Evolutionary conservation across 2,888 invertebrate species (phyloP).

Genomic region (Cryptocephalus primarius): DNA sequence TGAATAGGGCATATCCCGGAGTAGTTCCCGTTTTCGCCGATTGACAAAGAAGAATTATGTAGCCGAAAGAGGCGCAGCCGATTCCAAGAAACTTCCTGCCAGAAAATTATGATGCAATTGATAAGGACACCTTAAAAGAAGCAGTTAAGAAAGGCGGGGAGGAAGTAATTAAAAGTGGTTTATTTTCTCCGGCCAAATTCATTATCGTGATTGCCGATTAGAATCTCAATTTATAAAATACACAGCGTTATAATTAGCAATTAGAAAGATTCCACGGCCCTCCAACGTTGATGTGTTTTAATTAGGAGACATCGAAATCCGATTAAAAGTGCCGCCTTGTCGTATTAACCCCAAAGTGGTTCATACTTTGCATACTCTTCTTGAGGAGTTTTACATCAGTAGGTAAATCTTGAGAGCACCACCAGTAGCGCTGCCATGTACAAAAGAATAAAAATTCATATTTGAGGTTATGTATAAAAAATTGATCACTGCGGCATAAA

Average conservation of each 20-base stretch:
- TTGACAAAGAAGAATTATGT: too few relatives aligned
- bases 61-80: too few relatives aligned
- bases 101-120: constrained; percentile 13
- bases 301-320: constrained; percentile 37
- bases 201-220: constrained; percentile 40
- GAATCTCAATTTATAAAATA: constrained; percentile 41
- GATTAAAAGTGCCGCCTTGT: constrained; percentile 36
- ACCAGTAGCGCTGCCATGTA: too few relatives aligned
- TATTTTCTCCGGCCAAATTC: constrained; percentile 37
- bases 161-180: constrained; percentile 34
- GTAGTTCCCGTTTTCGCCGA: too few relatives aligned
- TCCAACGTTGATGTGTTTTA: constrained; percentile 37
- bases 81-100: constrained; percentile 8
- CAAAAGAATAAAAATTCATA: too few relatives aligned
- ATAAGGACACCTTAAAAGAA: constrained; percentile 17
- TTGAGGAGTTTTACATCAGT: too few relatives aligned
- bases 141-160: constrained; percentile 22
- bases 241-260: constrained; percentile 41
- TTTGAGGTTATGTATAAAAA: too few relatives aligned
- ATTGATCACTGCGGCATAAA: too few relatives aligned
- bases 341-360: constrained; percentile 35
- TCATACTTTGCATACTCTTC: constrained; percentile 33
- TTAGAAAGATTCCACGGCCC: constrained; percentile 35
- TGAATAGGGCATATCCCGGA: too few relatives aligned
- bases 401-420: too few relatives aligned